phyloP scores from a whole-genome alignment of 2,797 vertebrate species.

The Pseudochaenichthys georgianus region DNA sequence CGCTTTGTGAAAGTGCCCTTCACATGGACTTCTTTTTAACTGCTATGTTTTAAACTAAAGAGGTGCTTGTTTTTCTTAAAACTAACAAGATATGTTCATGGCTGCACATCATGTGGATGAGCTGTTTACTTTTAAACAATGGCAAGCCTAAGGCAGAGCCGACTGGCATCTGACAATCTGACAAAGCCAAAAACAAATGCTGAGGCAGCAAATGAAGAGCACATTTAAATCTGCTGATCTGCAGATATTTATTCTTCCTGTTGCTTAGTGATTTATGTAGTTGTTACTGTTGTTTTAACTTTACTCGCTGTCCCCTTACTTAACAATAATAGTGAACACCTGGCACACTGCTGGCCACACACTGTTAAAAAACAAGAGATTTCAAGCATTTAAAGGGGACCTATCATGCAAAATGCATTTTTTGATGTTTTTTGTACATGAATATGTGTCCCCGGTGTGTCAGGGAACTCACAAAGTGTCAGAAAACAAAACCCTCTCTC shows the following conservation, averaged over 20 bases:
- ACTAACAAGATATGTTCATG: background rate
- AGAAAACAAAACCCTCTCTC: too few relatives aligned
- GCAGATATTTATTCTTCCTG: background rate
- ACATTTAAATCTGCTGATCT: conserved; percentile 27
- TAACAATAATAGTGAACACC: background rate
- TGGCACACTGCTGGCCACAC: background rate
- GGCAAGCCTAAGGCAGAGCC: conserved; percentile 23
- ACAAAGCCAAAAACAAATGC: conserved; percentile 33
- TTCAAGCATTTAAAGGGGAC: background rate
- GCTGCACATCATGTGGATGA: conserved; percentile 27
- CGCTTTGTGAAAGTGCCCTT: background rate
- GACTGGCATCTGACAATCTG: conserved; percentile 14
- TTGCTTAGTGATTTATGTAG: background rate
- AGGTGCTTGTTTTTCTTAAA: background rate
- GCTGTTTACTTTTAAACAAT: conserved; percentile 13
- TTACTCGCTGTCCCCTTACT: too few relatives aligned
- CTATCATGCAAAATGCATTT: too few relatives aligned
- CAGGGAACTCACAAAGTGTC: too few relatives aligned
- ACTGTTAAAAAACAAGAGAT: background rate
- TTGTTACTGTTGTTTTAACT: background rate
- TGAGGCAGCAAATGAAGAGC: conserved; percentile 36
- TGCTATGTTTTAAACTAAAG: background rate
- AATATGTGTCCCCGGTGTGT: too few relatives aligned
- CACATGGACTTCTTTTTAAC: background rate
- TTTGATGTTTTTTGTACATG: too few relatives aligned